These are phyloP conservation scores for Dinomys branickii DNA, from an alignment of 2,113 vertebrate species.

Conservation along the genomic window DNA sequence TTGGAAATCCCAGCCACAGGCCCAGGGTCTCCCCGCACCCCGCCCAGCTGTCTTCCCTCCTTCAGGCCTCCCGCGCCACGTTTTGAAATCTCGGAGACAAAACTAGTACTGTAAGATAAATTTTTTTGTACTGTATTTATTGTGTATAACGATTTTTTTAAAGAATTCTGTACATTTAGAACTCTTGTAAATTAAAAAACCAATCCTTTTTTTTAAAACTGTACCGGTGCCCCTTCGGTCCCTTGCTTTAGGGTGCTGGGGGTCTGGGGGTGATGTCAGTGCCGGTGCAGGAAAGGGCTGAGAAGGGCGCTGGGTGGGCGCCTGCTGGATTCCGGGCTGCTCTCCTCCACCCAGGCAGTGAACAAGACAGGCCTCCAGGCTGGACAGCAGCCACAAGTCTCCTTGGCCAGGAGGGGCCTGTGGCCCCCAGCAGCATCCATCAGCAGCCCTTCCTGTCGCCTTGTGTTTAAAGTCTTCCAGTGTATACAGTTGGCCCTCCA, in stretches of 20 bases:
- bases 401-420: accelerated
- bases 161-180: conserved; percentile 97
- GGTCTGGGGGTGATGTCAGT: neutral
- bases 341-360: neutral
- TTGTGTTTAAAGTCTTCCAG: neutral
- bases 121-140: conserved; percentile 99
- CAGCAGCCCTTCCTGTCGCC: neutral
- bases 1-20: conserved; percentile 22
- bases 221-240: neutral
- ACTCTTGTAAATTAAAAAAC: conserved; percentile 97
- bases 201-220: conserved; percentile 94
- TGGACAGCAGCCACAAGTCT: neutral
- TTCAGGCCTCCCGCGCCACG: conserved; percentile 73
- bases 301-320: neutral
- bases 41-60: conserved; percentile 50
- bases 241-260: neutral
- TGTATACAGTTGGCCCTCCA: neutral
- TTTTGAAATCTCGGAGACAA: conserved; percentile 85
- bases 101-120: conserved; percentile 98
- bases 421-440: neutral
- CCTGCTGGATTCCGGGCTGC: neutral
- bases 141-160: conserved; percentile 98
- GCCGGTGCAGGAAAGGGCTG: accelerated
- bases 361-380: neutral
- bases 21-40: neutral